A percentile compares a stretch with the other conserved stretches of the same genome.
phyloP scores from a whole-genome alignment of 2,113 vertebrate genomes.

The Sturnira hondurensis region DNA sequence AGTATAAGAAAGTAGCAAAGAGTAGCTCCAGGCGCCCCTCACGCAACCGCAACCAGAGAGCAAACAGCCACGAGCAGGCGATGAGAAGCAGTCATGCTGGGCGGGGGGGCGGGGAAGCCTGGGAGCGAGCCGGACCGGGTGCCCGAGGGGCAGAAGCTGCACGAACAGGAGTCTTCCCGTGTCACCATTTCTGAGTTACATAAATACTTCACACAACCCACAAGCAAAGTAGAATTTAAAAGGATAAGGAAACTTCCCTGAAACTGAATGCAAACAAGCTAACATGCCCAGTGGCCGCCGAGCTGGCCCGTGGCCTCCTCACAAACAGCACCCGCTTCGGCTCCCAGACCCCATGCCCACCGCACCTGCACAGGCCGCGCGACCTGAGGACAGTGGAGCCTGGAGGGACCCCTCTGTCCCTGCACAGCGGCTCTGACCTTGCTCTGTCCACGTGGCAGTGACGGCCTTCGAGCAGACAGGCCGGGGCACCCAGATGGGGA shows the following conservation, averaged over 20 bases:
- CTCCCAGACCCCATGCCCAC: background rate
- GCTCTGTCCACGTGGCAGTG: background rate
- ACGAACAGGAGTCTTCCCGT: background rate
- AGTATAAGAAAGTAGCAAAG: background rate
- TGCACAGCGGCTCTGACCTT: background rate
- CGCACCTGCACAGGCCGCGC: background rate
- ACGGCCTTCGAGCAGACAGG: background rate
- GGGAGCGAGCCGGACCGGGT: accelerated
- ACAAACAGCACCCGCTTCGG: too few relatives aligned
- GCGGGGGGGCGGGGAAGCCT: too few relatives aligned
- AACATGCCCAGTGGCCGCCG: accelerated
- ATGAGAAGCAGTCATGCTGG: too few relatives aligned
- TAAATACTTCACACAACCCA: background rate
- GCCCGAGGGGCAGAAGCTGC: background rate
- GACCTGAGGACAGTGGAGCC: background rate
- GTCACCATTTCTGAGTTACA: background rate
- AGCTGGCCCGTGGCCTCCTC: accelerated
- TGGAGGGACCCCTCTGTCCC: background rate
- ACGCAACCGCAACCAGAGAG: too few relatives aligned
- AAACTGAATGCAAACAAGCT: background rate
- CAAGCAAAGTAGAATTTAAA: too few relatives aligned
- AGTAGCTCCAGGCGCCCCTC: background rate
- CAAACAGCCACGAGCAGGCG: too few relatives aligned
- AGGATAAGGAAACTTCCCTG: background rate
- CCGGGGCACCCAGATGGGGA: background rate